These are phyloP conservation scores for Apocrypta bakeri DNA, from an alignment of 1,140 invertebrate species.

Conservation along the genomic window DNA sequence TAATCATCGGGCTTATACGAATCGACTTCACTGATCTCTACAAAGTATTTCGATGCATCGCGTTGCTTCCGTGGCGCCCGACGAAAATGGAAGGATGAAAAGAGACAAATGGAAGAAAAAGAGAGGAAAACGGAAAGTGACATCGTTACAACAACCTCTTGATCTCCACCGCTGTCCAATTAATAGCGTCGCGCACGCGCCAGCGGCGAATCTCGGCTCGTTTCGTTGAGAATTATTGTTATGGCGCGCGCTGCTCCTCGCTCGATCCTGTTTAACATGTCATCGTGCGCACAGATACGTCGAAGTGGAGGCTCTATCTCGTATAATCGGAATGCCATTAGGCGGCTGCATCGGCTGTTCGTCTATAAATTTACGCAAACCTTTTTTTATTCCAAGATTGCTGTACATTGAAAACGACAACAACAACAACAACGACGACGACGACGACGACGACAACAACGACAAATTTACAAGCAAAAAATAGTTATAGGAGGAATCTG, in stretches of 20 bases:
- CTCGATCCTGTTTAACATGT: constrained; percentile 38
- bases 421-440: too few relatives aligned
- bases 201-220: constrained; percentile 39
- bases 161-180: constrained; percentile 11
- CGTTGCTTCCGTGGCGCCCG: too few relatives aligned
- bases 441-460: too few relatives aligned
- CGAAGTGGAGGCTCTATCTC: background rate
- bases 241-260: background rate
- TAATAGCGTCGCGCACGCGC: constrained; percentile 22
- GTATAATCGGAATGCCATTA: constrained; percentile 7
- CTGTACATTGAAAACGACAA: too few relatives aligned
- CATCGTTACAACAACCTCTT: background rate
- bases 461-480: too few relatives aligned
- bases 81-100: too few relatives aligned
- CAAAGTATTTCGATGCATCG: too few relatives aligned
- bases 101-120: too few relatives aligned
- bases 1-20: too few relatives aligned
- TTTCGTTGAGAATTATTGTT: constrained; percentile 43
- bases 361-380: background rate
- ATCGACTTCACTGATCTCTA: too few relatives aligned
- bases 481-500: too few relatives aligned
- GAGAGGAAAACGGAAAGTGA: background rate
- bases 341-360: background rate
- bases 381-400: background rate
- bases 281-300: background rate